A percentile compares a stretch with the other conserved stretches of the same genome.
These are phyloP conservation scores for Rhinolophus ferrumequinum DNA, from an alignment of 2,113 vertebrate genomes.

Conservation along the genomic window DNA sequence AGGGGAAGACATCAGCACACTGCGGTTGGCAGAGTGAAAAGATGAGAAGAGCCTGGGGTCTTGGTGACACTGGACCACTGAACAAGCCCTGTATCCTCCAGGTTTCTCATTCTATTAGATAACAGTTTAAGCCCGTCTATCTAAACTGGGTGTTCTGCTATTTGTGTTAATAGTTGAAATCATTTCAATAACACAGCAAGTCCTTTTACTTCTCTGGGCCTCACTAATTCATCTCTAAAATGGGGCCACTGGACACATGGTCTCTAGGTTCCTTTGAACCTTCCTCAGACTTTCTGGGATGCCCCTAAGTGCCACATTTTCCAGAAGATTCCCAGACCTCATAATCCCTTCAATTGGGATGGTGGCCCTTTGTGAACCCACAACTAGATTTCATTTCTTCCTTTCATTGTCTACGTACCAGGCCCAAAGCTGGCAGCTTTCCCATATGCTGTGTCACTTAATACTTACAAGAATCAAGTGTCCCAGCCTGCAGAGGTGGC, in stretches of 20 bases:
- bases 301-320: background rate
- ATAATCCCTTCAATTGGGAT: background rate
- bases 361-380: background rate
- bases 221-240: background rate
- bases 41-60: background rate
- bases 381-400: background rate
- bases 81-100: background rate
- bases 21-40: background rate
- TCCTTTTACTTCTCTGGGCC: background rate
- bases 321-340: background rate
- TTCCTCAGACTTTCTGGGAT: background rate
- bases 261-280: background rate
- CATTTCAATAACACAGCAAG: background rate
- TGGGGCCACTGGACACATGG: background rate
- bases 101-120: background rate
- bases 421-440: background rate
- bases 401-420: too few relatives aligned
- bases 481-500: background rate
- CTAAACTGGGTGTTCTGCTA: background rate
- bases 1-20: rapidly evolving
- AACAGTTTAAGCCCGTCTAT: too few relatives aligned
- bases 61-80: background rate
- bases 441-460: background rate
- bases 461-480: rapidly evolving
- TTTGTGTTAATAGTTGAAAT: background rate